Evolutionary conservation across 2,888 invertebrate genomes (phyloP).

Genomic region (Amphiduros pacificus): DNA sequence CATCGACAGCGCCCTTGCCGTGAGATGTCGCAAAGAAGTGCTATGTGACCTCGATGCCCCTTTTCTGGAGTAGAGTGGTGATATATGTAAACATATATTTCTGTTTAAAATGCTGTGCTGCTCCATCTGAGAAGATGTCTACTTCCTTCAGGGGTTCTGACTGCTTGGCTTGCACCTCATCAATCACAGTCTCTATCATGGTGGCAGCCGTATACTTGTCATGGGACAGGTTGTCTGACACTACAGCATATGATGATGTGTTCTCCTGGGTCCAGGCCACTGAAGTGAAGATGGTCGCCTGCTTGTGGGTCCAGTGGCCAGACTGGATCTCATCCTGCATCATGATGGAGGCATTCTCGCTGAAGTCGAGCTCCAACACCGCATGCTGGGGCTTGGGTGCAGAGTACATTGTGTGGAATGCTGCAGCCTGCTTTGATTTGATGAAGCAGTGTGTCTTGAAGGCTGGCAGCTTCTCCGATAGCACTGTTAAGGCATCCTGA

Average conservation of each 20-base stretch:
- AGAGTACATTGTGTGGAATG: too few species aligned
- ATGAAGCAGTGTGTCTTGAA: not conserved
- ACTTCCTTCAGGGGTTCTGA: not conserved
- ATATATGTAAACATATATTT: not conserved
- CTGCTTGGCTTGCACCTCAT: not conserved
- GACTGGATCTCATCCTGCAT: not conserved
- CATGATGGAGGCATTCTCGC: not conserved
- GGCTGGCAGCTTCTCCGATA: too few species aligned
- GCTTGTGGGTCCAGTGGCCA: not conserved
- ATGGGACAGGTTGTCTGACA: not conserved
- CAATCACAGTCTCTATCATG: not conserved
- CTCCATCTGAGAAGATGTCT: not conserved
- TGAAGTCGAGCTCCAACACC: not conserved
- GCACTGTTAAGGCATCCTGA: too few species aligned
- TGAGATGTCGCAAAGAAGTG: not conserved
- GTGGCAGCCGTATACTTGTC: not conserved
- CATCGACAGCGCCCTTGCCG: conserved; percentile 1
- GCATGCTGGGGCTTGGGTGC: too few species aligned
- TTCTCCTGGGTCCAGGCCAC: not conserved
- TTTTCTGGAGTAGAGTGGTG: not conserved
- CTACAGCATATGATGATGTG: not conserved
- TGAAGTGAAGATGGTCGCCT: not conserved
- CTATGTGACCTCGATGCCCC: not conserved
- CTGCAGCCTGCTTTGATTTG: too few species aligned
- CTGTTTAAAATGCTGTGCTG: not conserved